Evolutionary conservation across 35 echinoderm and acorn worm genomes (phyloP), one percentile per base, ranked within the genome.

Genomic region (Lytechinus variegatus): DNA sequence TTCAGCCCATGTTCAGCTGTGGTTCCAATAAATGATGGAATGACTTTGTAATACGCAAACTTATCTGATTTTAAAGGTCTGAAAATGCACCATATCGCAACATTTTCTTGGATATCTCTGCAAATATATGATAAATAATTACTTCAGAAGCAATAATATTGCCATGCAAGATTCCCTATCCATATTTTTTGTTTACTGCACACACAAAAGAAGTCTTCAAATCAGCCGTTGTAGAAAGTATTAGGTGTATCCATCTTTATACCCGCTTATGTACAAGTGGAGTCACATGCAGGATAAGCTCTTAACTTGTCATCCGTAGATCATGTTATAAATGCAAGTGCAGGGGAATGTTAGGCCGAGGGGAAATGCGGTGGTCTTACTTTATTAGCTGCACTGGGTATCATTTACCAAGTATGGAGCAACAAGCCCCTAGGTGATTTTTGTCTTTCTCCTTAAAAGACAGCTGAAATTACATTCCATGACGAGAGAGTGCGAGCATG

Each of bases 401-500:
- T 90, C 88, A 27, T 90, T 90, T 90, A 90, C 88, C 88, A 52
- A 52, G 88, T 90, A 52, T 44, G 88, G 88, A 90, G 88, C 88
- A 90, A 54, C 29, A 52, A 90, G 88, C 88, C 88, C 88, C 88
- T 2, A 90, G 88, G 88, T 90, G 88, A 44, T 44, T 52, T 27
- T 52, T 90, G 88, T 90, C 29, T 90, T 90, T 54, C 52, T 54
- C 88, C 52, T 90, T 90, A 54, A 54, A 90, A 44, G 52, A 54
- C 88, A 90, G 88, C 52, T 90, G 88, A 90, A 90, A 90, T 90
- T 90, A 90, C 88, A 90, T 33, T 54, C 88, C 27, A 10, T 4
- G 66, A 24, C 66, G 66, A 24, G 10, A 21, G 2, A 2, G 11
- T 71, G 1, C 19, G 66, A 79, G 66, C 19, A 79, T 16, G 66